phyloP scores from a whole-genome alignment of 1,140 invertebrate species.

The Leptoteleia sp. region DNA sequence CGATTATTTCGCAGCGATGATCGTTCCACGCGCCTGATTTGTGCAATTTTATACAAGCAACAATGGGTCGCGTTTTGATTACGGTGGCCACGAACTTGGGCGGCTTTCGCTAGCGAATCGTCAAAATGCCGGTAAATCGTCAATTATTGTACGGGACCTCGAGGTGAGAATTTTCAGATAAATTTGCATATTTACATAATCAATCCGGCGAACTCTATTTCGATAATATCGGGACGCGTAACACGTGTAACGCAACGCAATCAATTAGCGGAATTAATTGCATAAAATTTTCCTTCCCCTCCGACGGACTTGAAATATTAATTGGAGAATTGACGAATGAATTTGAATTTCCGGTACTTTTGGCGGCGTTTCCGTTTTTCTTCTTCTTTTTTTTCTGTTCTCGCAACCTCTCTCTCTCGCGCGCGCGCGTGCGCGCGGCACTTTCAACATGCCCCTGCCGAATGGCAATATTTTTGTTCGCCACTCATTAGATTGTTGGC shows the following conservation, averaged over 20 bases:
- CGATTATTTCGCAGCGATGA: slow-evolving; percentile 34
- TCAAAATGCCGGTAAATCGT: slow-evolving; percentile 51
- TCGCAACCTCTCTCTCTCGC: too few relatives aligned
- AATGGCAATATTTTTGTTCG: slow-evolving; percentile 45
- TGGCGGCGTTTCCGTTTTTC: too few relatives aligned
- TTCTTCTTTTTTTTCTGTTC: too few relatives aligned
- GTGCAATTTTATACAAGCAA: slow-evolving; percentile 41
- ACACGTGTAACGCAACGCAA: slow-evolving; percentile 10
- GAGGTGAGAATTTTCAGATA: slow-evolving; percentile 58
- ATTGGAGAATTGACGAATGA: not conserved
- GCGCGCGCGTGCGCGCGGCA: not conserved
- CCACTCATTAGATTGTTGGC: slow-evolving; percentile 36
- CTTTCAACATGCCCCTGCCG: not conserved
- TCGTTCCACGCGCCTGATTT: slow-evolving; percentile 16
- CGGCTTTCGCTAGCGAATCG: slow-evolving; percentile 33
- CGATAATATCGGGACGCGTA: slow-evolving; percentile 12
- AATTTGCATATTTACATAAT: slow-evolving; percentile 61
- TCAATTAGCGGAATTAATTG: slow-evolving; percentile 46
- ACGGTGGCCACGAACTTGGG: slow-evolving; percentile 13
- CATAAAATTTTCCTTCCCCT: slow-evolving; percentile 3
- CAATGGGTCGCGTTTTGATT: slow-evolving; percentile 47
- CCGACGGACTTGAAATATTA: not conserved
- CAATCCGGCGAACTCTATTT: slow-evolving; percentile 37
- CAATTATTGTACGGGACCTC: slow-evolving; percentile 41
- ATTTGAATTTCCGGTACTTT: too few relatives aligned